These are phyloP conservation scores for Drosophila athabasca DNA, from an alignment of 1,140 invertebrate genomes.

Conservation along the genomic window DNA sequence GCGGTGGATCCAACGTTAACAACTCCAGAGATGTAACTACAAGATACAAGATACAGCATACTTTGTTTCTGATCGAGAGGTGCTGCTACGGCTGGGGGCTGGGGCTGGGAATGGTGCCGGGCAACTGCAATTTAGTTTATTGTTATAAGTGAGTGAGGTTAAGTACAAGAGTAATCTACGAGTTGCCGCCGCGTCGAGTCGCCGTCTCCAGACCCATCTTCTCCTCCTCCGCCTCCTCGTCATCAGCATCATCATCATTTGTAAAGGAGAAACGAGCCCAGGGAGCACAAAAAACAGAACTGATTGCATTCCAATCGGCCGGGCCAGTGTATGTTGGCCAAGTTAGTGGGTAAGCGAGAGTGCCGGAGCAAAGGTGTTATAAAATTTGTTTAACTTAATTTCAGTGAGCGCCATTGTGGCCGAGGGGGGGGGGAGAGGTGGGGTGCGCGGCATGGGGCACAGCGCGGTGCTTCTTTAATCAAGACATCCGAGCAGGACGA, in stretches of 20 bases:
- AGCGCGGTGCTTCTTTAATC: slow-evolving; percentile 73
- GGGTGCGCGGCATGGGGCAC: slow-evolving; percentile 35
- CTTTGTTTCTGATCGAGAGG: slow-evolving; percentile 66
- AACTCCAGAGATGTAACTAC: slow-evolving; percentile 70
- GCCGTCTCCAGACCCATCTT: neutral
- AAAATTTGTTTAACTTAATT: slow-evolving; percentile 84
- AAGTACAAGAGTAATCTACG: slow-evolving; percentile 77
- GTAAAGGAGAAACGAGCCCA: slow-evolving; percentile 47
- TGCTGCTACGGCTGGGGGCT: neutral
- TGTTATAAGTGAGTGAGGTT: slow-evolving; percentile 83
- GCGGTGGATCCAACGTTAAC: slow-evolving; percentile 43
- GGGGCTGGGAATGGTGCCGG: neutral
- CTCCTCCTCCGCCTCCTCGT: slow-evolving; percentile 12
- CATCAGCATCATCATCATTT: slow-evolving; percentile 74
- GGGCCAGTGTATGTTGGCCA: slow-evolving; percentile 21
- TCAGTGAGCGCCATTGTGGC: slow-evolving; percentile 63
- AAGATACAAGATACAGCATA: slow-evolving; percentile 68
- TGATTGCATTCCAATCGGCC: slow-evolving; percentile 73
- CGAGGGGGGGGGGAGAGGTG: neutral
- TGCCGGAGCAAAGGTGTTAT: slow-evolving; percentile 80
- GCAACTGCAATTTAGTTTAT: slow-evolving; percentile 80
- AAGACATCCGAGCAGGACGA: slow-evolving; percentile 64
- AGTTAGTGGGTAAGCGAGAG: slow-evolving; percentile 59
- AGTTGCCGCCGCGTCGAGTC: slow-evolving; percentile 21
- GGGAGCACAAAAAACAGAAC: slow-evolving; percentile 36